Conservation (phyloP, 1,140 invertebrate species). For the Solenopsis fugax region DNA sequence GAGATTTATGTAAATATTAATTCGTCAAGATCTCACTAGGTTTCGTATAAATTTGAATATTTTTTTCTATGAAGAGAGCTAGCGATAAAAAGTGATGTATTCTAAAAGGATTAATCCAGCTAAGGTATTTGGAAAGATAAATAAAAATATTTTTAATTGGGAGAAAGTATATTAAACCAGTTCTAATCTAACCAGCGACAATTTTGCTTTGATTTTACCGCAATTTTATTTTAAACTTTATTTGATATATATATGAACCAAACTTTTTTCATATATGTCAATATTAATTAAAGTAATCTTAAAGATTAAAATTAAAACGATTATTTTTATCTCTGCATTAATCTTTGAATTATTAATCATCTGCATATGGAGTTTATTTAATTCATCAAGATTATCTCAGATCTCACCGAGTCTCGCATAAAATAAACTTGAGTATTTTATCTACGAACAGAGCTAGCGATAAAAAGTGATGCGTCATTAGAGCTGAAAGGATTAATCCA, state of each 20-base stretch:
- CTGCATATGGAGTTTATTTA: background rate
- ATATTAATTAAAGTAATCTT: background rate
- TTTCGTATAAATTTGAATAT: too few species aligned
- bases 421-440: background rate
- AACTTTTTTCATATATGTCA: background rate
- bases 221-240: slow-evolving; percentile 1
- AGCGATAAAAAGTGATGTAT: too few species aligned
- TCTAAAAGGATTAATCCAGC: too few species aligned
- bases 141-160: slow-evolving; percentile 5
- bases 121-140: background rate
- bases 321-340: slow-evolving; percentile 4
- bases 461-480: slow-evolving; percentile 33
- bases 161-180: background rate
- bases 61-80: too few species aligned
- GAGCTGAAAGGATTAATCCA: slow-evolving; percentile 42
- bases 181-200: background rate
- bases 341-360: background rate
- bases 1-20: too few species aligned
- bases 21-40: too few species aligned
- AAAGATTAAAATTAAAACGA: background rate
- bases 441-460: background rate
- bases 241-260: background rate
- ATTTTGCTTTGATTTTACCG: slow-evolving; percentile 2
- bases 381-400: background rate
- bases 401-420: background rate